phyloP scores from a whole-genome alignment of 2,113 vertebrate species.

The Uropsilus gracilis region DNA sequence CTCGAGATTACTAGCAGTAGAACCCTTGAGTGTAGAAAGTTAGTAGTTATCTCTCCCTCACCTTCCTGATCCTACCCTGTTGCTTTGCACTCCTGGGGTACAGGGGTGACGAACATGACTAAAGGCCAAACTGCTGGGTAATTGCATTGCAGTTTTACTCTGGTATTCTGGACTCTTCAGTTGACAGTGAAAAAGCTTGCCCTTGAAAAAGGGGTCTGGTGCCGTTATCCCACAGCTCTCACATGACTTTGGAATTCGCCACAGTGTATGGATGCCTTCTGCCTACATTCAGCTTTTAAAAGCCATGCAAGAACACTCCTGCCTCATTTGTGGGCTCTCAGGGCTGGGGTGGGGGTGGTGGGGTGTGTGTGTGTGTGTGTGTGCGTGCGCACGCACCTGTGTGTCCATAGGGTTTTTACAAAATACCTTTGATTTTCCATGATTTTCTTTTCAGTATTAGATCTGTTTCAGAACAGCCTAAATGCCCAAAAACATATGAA shows the following conservation, averaged over 20 bases:
- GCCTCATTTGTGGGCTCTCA: background rate
- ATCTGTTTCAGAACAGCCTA: background rate
- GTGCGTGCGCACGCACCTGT: background rate
- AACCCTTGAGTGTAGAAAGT: background rate
- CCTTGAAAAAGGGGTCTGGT: background rate
- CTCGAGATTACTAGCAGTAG: background rate
- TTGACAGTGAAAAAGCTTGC: background rate
- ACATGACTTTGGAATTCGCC: background rate
- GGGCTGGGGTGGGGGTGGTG: background rate
- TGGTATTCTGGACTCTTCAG: background rate
- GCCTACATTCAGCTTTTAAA: background rate
- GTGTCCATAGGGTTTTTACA: conserved; percentile 10
- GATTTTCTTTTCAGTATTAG: conserved; percentile 29
- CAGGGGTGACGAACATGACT: background rate
- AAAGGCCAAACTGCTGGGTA: background rate
- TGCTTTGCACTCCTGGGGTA: conserved; percentile 1
- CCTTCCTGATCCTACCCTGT: background rate
- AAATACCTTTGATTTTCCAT: conserved; percentile 19
- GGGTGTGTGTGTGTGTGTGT: too few relatives aligned
- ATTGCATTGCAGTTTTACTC: background rate
- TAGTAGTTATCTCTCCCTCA: background rate
- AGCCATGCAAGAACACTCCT: background rate
- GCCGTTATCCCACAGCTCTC: background rate
- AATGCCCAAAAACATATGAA: too few relatives aligned
- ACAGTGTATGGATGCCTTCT: background rate